These are phyloP conservation scores for Chinchilla lanigera DNA, from an alignment of 2,113 vertebrate genomes.

Conservation along the genomic window DNA sequence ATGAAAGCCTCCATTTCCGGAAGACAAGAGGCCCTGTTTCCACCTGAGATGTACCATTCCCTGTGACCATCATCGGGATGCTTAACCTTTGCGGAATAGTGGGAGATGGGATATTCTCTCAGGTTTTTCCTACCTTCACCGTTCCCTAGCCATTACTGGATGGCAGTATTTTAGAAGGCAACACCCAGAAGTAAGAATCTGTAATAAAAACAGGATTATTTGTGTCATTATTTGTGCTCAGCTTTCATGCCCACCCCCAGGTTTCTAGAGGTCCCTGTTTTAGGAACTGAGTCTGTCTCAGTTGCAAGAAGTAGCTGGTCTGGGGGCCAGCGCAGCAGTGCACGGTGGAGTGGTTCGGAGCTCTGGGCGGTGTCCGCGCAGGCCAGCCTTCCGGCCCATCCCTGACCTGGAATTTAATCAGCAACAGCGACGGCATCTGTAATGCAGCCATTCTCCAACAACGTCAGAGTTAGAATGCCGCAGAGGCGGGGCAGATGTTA, in stretches of 20 bases:
- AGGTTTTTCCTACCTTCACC: neutral
- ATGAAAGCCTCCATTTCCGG: neutral
- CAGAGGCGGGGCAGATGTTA: neutral
- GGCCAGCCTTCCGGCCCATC: accelerated
- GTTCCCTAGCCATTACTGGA: neutral
- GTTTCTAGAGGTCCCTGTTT: neutral
- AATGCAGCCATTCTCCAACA: neutral
- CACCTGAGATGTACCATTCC: neutral
- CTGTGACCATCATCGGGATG: too few species aligned
- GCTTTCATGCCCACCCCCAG: neutral
- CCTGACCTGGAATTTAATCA: neutral
- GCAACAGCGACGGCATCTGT: too few species aligned
- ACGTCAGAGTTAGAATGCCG: neutral
- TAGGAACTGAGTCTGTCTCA: neutral
- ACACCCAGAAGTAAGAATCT: neutral
- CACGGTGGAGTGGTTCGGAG: neutral
- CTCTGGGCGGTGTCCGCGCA: neutral
- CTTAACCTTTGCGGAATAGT: neutral
- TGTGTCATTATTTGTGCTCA: neutral
- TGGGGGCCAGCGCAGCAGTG: neutral
- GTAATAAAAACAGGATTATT: neutral
- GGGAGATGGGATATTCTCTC: neutral
- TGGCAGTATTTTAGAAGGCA: neutral
- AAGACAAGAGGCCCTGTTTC: neutral
- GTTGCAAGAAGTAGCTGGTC: neutral